Evolutionary conservation across 1,140 invertebrate species (phyloP).

Genomic region (Mylabris phalerata): DNA sequence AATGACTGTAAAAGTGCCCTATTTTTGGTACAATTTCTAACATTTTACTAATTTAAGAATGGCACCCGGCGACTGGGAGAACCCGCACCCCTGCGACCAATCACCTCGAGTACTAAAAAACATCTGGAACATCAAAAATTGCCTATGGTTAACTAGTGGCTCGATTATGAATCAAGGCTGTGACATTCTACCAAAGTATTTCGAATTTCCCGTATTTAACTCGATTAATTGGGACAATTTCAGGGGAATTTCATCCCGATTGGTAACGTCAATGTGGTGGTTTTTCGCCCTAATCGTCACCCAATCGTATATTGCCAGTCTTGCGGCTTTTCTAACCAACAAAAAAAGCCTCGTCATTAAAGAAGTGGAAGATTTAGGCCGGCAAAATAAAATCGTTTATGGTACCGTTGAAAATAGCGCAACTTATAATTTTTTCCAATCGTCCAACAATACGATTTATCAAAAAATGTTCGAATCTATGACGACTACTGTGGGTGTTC

Average conservation of each 20-base stretch:
- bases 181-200: slow-evolving; percentile 67
- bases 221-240: slow-evolving; percentile 15
- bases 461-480: slow-evolving; percentile 64
- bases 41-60: slow-evolving; percentile 48
- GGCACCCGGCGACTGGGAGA: slow-evolving; percentile 78
- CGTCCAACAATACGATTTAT: slow-evolving; percentile 63
- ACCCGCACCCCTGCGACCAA: slow-evolving; percentile 73
- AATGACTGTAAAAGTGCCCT: no score
- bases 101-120: slow-evolving; percentile 72
- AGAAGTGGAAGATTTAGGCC: slow-evolving; percentile 78
- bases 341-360: slow-evolving; percentile 76
- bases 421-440: slow-evolving; percentile 63
- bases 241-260: slow-evolving; percentile 64
- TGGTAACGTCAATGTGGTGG: slow-evolving; percentile 85
- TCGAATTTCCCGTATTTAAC: no score
- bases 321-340: slow-evolving; percentile 88
- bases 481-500: slow-evolving; percentile 62
- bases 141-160: slow-evolving; percentile 67
- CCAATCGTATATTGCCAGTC: slow-evolving; percentile 91
- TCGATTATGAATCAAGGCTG: slow-evolving; percentile 74
- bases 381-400: slow-evolving; percentile 83
- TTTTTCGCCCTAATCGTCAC: slow-evolving; percentile 92
- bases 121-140: slow-evolving; percentile 65
- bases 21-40: no score
- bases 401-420: slow-evolving; percentile 65